A percentile compares a stretch with the other conserved stretches of the same genome.
Conservation (phyloP, 2,797 vertebrate genomes). For the Neosalanx taihuensis region DNA sequence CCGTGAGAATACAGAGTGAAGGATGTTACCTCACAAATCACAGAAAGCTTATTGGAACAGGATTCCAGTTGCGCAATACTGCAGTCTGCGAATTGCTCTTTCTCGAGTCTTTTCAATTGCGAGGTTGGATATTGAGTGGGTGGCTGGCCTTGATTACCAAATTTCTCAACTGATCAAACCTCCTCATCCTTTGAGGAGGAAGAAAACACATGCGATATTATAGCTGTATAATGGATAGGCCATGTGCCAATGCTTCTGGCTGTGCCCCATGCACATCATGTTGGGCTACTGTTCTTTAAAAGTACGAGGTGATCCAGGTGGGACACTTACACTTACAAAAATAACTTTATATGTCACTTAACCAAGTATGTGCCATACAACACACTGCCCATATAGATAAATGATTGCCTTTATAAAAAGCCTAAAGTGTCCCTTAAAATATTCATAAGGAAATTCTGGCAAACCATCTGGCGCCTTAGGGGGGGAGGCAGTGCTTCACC, state of each 20-base stretch:
- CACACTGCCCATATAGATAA: no score
- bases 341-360: no score
- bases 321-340: no score
- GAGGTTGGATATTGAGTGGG: conserved; percentile 42
- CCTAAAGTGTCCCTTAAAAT: no score
- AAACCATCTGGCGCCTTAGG: no score
- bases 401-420: no score
- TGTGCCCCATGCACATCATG: no score
- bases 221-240: conserved; percentile 8
- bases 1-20: conserved; percentile 20
- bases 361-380: no score
- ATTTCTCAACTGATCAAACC: conserved; percentile 54
- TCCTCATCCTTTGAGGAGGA: conserved; percentile 33
- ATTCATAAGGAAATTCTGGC: no score
- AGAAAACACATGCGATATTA: conserved; percentile 19
- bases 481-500: no score
- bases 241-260: background rate
- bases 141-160: conserved; percentile 54
- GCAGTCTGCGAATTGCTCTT: conserved; percentile 47
- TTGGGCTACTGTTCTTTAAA: no score
- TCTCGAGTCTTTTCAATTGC: conserved; percentile 52
- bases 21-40: conserved; percentile 60
- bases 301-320: no score
- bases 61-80: conserved; percentile 59
- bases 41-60: conserved; percentile 56